Base-by-base conservation (phyloP, 2,113 vertebrate species). In the Carassius carassius region DNA sequence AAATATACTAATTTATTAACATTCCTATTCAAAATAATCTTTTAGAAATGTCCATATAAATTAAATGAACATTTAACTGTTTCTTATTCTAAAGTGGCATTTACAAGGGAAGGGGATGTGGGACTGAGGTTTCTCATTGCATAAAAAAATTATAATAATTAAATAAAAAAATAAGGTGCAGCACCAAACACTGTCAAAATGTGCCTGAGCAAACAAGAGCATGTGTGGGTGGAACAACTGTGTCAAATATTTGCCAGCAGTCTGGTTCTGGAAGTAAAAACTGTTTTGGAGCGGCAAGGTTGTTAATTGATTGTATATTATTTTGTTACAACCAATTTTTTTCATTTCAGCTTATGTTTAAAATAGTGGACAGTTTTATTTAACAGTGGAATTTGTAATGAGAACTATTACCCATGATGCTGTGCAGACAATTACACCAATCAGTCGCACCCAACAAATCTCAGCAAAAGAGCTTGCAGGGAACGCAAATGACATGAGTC, bases 71-170 rank as follows among this genome's bases (percentile, higher is more conserved):
- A 92, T 91, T 84, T 85, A 92, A 91, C 90, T 86, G 11, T 93
- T 86, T 93, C 13, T 56, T 86, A 90, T 86, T 85, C 92, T 90
- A 91, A 93, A 95, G 94, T 94, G 93, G 92, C 93, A 92, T 94
- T 92, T 92, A 91, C 92, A 93, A 92, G 92, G 90, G 90, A 89
- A 92, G 91, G 92, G 92, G 89, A 73, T 17, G 75, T 90, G 92
- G 93, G 93, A 93, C 89, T 95, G 93, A 95, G 94, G 94, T 95
- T 94, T 92, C 86, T 93, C 92, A 91, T 92, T 94, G 93, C 47
- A 35, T 77, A 76, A n/a, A 86, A 8, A 78, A 84, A 67, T 9
- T 0, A 9, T 2, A 44, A 44, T 0, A 11, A 41, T 41, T 2
- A 41, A 41, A 41, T 41, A 0, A 10, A 49, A 37, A 89, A 92